Evolutionary conservation across 2,113 vertebrate genomes (phyloP).

Genomic region (Addax nasomaculatus): DNA sequence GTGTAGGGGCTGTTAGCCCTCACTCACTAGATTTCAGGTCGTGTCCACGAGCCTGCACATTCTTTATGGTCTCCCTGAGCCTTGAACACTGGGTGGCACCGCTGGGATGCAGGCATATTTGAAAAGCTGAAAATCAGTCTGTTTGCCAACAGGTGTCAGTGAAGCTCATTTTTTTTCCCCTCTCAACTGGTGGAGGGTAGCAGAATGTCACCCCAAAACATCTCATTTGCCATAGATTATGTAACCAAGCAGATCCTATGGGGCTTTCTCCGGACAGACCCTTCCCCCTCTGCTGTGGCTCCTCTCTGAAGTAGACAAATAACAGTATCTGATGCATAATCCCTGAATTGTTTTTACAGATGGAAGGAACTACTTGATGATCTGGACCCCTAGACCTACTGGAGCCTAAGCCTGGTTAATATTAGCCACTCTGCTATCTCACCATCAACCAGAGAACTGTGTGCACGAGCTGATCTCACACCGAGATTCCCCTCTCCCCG

Average conservation of each 20-base stretch:
- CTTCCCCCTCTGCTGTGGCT: neutral
- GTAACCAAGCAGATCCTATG: neutral
- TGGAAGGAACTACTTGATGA: neutral
- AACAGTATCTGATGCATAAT: neutral
- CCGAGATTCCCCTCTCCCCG: rapidly evolving
- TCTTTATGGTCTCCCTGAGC: neutral
- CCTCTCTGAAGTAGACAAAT: neutral
- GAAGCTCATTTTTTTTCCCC: neutral
- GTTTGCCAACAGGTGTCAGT: neutral
- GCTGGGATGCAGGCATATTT: too few relatives aligned
- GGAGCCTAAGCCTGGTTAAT: neutral
- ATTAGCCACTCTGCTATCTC: neutral
- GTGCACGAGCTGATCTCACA: rapidly evolving
- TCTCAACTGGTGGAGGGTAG: neutral
- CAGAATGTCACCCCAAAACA: neutral
- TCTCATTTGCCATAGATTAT: neutral
- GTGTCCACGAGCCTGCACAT: neutral
- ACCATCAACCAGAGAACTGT: neutral
- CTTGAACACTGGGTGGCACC: neutral
- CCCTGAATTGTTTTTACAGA: neutral
- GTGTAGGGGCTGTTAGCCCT: neutral
- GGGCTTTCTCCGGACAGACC: neutral
- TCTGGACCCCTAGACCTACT: neutral
- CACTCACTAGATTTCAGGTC: neutral
- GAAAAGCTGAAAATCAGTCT: neutral